Evolutionary conservation across 2,797 vertebrate genomes (phyloP).

Genomic region (Gadopsis marmoratus): DNA sequence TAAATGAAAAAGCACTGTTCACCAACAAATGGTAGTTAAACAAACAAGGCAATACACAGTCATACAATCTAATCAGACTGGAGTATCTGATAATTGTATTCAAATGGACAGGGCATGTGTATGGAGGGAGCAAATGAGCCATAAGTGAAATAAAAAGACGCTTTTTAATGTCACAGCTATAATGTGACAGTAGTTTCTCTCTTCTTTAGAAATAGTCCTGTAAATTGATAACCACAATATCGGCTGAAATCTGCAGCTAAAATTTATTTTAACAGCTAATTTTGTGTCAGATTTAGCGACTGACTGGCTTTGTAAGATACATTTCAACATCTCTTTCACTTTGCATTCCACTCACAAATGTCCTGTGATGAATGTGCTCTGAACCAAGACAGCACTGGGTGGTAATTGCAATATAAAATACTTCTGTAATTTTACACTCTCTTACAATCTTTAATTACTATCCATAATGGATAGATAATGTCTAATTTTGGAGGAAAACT

Average conservation of each 20-base stretch:
- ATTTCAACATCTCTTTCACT: neutral
- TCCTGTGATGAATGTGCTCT: neutral
- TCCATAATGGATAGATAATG: neutral
- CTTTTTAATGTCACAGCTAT: slow-evolving; percentile 17
- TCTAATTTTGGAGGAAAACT: neutral
- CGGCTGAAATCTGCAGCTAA: neutral
- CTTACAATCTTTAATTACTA: slow-evolving; percentile 1
- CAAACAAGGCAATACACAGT: slow-evolving; percentile 76
- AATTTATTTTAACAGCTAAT: neutral
- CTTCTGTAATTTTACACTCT: neutral
- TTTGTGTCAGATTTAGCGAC: slow-evolving; percentile 6
- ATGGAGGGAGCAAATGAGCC: slow-evolving; percentile 76
- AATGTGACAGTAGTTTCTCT: slow-evolving; percentile 4
- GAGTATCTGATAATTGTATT: slow-evolving; percentile 84
- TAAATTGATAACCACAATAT: neutral
- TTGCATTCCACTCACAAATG: neutral
- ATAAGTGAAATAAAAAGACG: slow-evolving; percentile 66
- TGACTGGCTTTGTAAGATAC: slow-evolving; percentile 2
- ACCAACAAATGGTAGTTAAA: slow-evolving; percentile 63
- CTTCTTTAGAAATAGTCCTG: neutral
- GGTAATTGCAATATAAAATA: neutral
- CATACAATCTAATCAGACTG: slow-evolving; percentile 85
- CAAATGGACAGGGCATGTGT: slow-evolving; percentile 71
- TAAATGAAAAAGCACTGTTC: slow-evolving; percentile 54
- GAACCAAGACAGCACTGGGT: neutral